Evolutionary conservation across 2,113 vertebrate species (phyloP).

Genomic region (Callionymus lyra): DNA sequence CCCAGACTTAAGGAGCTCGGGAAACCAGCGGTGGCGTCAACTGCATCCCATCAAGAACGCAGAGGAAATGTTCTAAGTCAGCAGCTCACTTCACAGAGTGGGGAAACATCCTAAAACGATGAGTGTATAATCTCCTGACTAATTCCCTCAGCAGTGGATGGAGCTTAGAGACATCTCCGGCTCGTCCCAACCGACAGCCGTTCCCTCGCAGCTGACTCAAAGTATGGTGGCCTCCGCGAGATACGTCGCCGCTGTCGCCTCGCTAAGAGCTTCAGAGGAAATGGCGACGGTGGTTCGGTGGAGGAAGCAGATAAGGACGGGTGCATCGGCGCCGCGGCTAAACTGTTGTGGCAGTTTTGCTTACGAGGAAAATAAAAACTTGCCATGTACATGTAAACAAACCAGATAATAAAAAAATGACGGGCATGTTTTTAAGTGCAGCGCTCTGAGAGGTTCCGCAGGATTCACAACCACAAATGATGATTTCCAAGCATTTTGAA

Average conservation of each 20-base stretch:
- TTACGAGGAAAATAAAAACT: constrained; percentile 35
- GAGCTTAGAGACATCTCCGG: constrained; percentile 70
- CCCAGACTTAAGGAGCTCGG: constrained; percentile 60
- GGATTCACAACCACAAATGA: too few species aligned
- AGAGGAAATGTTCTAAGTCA: constrained; percentile 69
- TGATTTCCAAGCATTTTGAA: too few species aligned
- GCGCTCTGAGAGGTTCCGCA: too few species aligned
- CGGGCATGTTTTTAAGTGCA: background rate
- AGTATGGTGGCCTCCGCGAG: constrained; percentile 56
- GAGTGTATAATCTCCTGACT: constrained; percentile 73
- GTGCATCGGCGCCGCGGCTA: constrained; percentile 43
- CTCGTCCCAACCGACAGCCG: constrained; percentile 59
- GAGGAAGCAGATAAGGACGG: constrained; percentile 51
- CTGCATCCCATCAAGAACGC: constrained; percentile 65
- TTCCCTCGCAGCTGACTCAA: constrained; percentile 66
- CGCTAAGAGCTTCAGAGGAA: constrained; percentile 48
- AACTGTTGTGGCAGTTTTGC: constrained; percentile 53
- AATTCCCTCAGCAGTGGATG: constrained; percentile 67
- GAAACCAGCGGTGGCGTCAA: constrained; percentile 65
- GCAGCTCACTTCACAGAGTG: constrained; percentile 64
- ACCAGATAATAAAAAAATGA: constrained; percentile 12
- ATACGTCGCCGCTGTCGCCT: constrained; percentile 55
- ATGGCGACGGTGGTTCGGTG: constrained; percentile 53
- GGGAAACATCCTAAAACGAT: constrained; percentile 69
- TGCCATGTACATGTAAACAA: constrained; percentile 40